phyloP scores from a whole-genome alignment of 2,113 vertebrate genomes.

The Dromaius novaehollandiae region DNA sequence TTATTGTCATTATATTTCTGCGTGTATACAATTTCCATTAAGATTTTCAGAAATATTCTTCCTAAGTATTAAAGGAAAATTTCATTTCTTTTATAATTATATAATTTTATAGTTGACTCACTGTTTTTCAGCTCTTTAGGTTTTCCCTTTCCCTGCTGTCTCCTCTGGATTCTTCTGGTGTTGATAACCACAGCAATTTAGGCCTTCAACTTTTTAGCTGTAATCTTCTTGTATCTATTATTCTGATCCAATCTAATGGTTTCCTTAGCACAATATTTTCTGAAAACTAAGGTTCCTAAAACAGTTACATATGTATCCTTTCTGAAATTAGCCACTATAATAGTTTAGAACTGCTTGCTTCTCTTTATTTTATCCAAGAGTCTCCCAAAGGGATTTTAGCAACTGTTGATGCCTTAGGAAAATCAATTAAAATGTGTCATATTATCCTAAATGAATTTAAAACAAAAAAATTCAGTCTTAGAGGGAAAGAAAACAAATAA shows the following conservation, averaged over 20 bases:
- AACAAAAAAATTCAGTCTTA: not conserved
- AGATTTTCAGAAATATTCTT: not conserved
- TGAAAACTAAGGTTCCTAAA: not conserved
- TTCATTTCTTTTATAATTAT: fast-evolving
- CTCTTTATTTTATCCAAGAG: not conserved
- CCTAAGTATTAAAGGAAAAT: not conserved
- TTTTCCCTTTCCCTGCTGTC: not conserved
- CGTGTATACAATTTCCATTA: not conserved
- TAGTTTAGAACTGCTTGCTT: not conserved
- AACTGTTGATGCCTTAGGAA: not conserved
- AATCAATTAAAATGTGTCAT: no score
- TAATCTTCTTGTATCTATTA: not conserved
- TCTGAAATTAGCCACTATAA: not conserved
- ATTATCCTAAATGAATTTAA: not conserved
- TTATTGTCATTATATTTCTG: fast-evolving
- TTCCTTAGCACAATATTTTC: not conserved
- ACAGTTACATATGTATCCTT: not conserved
- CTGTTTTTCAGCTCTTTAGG: not conserved
- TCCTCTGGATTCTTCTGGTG: not conserved
- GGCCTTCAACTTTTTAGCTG: not conserved
- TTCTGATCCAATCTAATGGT: not conserved
- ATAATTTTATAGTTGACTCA: not conserved
- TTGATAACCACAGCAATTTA: not conserved
- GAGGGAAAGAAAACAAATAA: not conserved
- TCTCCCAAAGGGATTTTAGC: not conserved